Evolutionary conservation across 2,888 invertebrate species (phyloP).

Genomic region (Argyresthia albistria): DNA sequence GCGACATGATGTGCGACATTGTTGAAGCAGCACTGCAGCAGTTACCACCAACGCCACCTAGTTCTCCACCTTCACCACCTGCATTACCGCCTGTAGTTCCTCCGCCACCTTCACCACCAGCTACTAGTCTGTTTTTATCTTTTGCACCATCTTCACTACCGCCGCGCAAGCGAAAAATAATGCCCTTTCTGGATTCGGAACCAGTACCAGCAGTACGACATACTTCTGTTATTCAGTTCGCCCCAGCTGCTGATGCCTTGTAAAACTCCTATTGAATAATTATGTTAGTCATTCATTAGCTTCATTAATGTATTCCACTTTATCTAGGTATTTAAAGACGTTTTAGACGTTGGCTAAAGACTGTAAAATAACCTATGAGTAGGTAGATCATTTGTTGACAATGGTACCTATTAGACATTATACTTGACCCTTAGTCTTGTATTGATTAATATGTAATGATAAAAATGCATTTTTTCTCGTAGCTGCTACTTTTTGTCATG

Average conservation of each 20-base stretch:
- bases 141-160: constrained; percentile 74
- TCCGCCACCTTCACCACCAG: constrained; percentile 64
- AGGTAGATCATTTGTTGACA: too few species aligned
- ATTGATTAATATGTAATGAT: too few species aligned
- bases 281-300: neutral
- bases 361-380: neutral
- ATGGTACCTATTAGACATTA: too few species aligned
- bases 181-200: constrained; percentile 75
- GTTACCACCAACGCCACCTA: constrained; percentile 72
- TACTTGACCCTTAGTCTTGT: too few species aligned
- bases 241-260: constrained; percentile 73
- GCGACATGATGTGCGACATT: constrained; percentile 55
- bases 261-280: neutral
- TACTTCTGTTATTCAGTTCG: constrained; percentile 88
- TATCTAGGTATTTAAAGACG: neutral
- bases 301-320: neutral
- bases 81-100: constrained; percentile 31
- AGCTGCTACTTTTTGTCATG: too few species aligned
- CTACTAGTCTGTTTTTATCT: constrained; percentile 32
- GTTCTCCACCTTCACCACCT: constrained; percentile 66
- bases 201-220: constrained; percentile 49
- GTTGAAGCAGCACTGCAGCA: constrained; percentile 61
- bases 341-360: neutral
- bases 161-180: constrained; percentile 84
- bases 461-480: too few species aligned